Percentiles rank a stretch among this genome's conserved stretches.
phyloP scores from a whole-genome alignment of 2,113 vertebrate genomes.

The Pardalotus punctatus region DNA sequence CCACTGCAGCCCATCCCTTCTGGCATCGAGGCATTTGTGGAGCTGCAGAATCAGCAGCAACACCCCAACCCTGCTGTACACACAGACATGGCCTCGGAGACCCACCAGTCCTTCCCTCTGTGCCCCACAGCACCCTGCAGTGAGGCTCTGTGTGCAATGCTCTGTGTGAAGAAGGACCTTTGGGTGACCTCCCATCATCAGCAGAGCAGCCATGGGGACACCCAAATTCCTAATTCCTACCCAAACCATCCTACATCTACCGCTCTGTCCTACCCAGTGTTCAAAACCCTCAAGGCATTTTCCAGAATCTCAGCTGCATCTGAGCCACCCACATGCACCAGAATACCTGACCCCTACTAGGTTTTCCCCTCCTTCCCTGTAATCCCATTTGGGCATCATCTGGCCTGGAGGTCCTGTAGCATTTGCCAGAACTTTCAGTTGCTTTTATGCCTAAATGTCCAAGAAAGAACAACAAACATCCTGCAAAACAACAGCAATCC shows the following conservation, averaged over 20 bases:
- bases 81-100: fast-evolving
- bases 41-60: background rate
- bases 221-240: background rate
- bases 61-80: background rate
- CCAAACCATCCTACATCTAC: background rate
- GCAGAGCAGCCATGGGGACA: background rate
- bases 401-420: background rate
- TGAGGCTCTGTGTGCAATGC: fast-evolving
- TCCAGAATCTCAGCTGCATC: background rate
- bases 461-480: background rate
- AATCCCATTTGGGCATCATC: background rate
- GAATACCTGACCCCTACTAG: background rate
- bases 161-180: background rate
- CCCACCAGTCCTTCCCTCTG: fast-evolving
- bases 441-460: background rate
- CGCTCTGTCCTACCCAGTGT: fast-evolving
- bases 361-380: background rate
- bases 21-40: background rate
- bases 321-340: background rate
- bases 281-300: background rate
- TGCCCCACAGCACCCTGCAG: background rate
- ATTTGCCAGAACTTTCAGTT: background rate
- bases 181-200: background rate
- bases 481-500: background rate
- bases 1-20: background rate